A percentile compares a stretch with the other conserved stretches of the same genome.
Conservation (phyloP, 2,113 vertebrate genomes). For the Leptocoma aspasia region DNA sequence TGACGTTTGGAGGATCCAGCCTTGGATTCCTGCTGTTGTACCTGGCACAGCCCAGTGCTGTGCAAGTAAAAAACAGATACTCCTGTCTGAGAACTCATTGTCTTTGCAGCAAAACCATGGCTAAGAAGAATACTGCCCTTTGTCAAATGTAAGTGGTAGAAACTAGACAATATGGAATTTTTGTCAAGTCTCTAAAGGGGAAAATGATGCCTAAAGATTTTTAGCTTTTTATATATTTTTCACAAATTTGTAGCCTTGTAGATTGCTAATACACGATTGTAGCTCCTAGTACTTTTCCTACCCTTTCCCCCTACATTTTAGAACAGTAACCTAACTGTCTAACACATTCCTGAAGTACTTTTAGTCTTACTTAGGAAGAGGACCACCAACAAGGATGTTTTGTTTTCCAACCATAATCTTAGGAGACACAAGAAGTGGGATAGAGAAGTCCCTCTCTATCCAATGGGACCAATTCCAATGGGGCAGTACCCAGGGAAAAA, state of each 20-base stretch:
- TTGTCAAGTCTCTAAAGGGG: not conserved
- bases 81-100: not conserved
- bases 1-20: not conserved
- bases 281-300: not conserved
- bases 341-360: not conserved
- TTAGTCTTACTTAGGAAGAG: not conserved
- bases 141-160: not conserved
- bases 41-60: not conserved
- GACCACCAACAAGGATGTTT: not conserved
- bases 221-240: not conserved
- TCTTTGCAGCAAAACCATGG: not conserved
- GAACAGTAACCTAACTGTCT: not conserved
- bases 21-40: not conserved
- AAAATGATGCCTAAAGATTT: not conserved
- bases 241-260: not conserved
- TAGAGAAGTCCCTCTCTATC: not conserved
- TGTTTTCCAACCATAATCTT: not conserved
- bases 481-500: not conserved
- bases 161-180: not conserved
- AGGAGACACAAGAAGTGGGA: not conserved
- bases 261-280: not conserved
- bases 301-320: not conserved
- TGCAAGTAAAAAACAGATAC: not conserved
- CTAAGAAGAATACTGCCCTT: not conserved
- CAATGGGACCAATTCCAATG: not conserved